Evolutionary conservation across 2,797 vertebrate genomes (phyloP), one percentile per base, ranked within the genome.

Genomic region (Clarias pachynema): DNA sequence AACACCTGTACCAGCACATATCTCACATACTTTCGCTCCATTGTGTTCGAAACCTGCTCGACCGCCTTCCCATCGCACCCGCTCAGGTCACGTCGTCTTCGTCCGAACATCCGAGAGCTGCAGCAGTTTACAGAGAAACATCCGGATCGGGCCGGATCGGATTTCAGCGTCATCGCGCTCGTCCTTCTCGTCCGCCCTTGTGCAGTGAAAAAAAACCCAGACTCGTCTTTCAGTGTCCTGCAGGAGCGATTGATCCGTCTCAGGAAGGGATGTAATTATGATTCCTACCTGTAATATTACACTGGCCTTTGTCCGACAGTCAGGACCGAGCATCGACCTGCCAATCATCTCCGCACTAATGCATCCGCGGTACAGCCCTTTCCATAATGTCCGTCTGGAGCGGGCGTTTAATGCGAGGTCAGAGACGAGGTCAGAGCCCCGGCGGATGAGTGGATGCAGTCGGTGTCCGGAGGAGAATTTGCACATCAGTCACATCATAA

Each of bases 161-260:
- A 65, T 86, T 86, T 66, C 85, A 63, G 44, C 44, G 0, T 56
- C 59, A 40, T 44, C 44, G 9, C 44, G 69, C 24, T 72, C 72
- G 24, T 83, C 83, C 83, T 81, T 85, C 82, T 81, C 57, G 14
- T 83, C 83, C 75, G 88, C 84, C 88, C 85, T 86, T 89, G 86
- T 75, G 73, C 82, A 63, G 66, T 78, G 68, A 37, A 65, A 78
- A 87, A 82, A 86, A 85, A 66, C 22, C n/a, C 37, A 1, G 62
- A 87, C 81, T 87, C 84, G 31, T 82, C 86, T 84, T 82, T 88
- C 83, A 84, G 83, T 73, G 82, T 66, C 86, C 84, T 80, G 57
- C 85, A 83, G 84, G 84, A 86, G 68, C 24, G 79, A 84, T 87
- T 81, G 84, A 89, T 88, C 80, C 65, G 75, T 88, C 77, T 78